Conservation (phyloP, 2,888 invertebrate genomes). For the Coelopa pilipes region DNA sequence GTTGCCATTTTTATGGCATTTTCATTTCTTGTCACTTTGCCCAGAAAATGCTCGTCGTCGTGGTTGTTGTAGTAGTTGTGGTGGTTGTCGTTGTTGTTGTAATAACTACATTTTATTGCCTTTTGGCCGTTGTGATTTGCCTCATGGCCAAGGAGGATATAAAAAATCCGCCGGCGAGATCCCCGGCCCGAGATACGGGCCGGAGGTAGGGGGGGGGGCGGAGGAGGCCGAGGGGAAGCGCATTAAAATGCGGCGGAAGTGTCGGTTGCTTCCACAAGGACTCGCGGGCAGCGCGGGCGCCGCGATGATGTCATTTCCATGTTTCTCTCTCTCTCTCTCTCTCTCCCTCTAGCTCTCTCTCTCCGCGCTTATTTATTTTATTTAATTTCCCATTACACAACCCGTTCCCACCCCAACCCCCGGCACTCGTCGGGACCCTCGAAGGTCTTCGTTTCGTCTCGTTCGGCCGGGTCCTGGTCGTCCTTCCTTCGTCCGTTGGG, state of each 20-base stretch:
- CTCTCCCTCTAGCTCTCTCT: no score
- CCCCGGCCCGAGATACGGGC: neutral
- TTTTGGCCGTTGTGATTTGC: slow-evolving; percentile 1
- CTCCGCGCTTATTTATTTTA: neutral
- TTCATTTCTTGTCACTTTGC: slow-evolving; percentile 42
- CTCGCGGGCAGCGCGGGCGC: no score
- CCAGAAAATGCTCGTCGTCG: slow-evolving; percentile 29
- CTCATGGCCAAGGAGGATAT: neutral
- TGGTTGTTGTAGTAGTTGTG: slow-evolving; percentile 19
- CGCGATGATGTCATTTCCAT: no score
- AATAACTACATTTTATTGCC: slow-evolving; percentile 26
- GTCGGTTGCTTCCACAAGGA: neutral
- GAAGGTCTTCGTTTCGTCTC: no score
- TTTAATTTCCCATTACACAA: slow-evolving; percentile 6
- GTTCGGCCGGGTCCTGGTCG: neutral
- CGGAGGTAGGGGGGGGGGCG: no score
- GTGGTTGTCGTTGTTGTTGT: slow-evolving; percentile 20
- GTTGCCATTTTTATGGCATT: slow-evolving; percentile 41
- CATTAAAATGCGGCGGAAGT: slow-evolving; percentile 18
- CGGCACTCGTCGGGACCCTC: neutral
- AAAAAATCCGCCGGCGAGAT: neutral
- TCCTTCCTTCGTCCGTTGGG: no score
- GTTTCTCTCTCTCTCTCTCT: no score
- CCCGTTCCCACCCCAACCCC: neutral
- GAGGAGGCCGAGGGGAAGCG: neutral